Conservation (phyloP, 2,888 invertebrate species). For the Chymomyza amoena region DNA sequence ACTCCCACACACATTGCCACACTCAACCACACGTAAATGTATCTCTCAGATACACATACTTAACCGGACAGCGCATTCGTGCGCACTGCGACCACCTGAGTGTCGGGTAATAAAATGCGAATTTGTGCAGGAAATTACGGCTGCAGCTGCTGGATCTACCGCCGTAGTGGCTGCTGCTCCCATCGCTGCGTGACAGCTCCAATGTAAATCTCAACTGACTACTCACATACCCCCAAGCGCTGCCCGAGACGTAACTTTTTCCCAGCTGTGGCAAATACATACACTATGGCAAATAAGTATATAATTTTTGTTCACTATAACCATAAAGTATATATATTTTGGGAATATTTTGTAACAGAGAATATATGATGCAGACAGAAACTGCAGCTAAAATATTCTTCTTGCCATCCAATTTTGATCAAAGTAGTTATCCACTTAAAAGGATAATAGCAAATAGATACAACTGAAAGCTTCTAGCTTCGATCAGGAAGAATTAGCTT, state of each 20-base stretch:
- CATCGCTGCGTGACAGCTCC: neutral
- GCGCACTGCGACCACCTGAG: constrained; percentile 36
- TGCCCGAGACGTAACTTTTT: constrained; percentile 2
- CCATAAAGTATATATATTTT: too few relatives aligned
- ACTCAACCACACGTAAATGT: neutral
- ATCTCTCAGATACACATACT: neutral
- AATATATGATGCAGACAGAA: too few relatives aligned
- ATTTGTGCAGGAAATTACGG: constrained; percentile 65
- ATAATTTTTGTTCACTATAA: neutral
- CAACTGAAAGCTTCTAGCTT: too few relatives aligned
- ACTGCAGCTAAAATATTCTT: too few relatives aligned
- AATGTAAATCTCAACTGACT: constrained; percentile 30
- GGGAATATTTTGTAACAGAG: too few relatives aligned
- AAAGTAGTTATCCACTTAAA: too few relatives aligned
- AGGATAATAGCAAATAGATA: too few relatives aligned
- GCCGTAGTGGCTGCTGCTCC: constrained; percentile 20
- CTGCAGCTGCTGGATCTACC: constrained; percentile 34
- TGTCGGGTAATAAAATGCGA: constrained; percentile 67
- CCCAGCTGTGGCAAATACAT: constrained; percentile 11
- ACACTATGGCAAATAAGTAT: neutral
- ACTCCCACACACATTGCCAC: neutral
- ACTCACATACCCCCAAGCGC: constrained; percentile 23
- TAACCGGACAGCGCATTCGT: neutral
- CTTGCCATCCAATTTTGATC: too few relatives aligned
- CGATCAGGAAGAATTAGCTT: too few relatives aligned